Conservation (phyloP, 64 coral and sea anemone genomes). For the Porites lutea region DNA sequence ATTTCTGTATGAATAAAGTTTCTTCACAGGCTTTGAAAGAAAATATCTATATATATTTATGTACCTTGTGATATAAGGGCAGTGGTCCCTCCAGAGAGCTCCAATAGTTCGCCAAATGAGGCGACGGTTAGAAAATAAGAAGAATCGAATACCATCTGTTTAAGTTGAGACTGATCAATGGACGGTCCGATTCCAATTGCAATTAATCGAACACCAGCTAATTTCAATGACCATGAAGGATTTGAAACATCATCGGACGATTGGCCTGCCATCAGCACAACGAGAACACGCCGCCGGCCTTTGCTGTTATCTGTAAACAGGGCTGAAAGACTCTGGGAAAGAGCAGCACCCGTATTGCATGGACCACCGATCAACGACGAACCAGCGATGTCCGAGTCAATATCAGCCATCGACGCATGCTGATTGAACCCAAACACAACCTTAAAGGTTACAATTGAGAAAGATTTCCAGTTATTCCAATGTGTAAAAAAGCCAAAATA, state of each 20-base stretch:
- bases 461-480: too few species aligned
- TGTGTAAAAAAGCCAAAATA: too few species aligned
- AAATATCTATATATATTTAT: too few species aligned
- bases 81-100: background rate
- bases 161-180: slow-evolving; percentile 36
- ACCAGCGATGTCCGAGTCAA: background rate
- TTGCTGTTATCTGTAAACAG: slow-evolving; percentile 14
- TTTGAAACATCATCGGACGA: slow-evolving; percentile 37
- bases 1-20: too few species aligned
- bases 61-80: slow-evolving; percentile 13
- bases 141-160: slow-evolving; percentile 3
- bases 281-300: slow-evolving; percentile 26
- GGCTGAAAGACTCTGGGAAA: background rate
- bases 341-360: background rate
- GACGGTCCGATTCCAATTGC: slow-evolving; percentile 37
- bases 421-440: background rate
- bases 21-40: too few species aligned
- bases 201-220: slow-evolving; percentile 27
- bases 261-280: slow-evolving; percentile 55
- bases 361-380: background rate
- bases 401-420: background rate
- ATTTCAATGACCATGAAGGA: background rate
- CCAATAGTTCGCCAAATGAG: slow-evolving; percentile 11
- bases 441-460: background rate
- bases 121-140: slow-evolving; percentile 18